These are phyloP conservation scores for Scaptomyza graminum DNA, from an alignment of 1,140 invertebrate genomes.

Conservation along the genomic window DNA sequence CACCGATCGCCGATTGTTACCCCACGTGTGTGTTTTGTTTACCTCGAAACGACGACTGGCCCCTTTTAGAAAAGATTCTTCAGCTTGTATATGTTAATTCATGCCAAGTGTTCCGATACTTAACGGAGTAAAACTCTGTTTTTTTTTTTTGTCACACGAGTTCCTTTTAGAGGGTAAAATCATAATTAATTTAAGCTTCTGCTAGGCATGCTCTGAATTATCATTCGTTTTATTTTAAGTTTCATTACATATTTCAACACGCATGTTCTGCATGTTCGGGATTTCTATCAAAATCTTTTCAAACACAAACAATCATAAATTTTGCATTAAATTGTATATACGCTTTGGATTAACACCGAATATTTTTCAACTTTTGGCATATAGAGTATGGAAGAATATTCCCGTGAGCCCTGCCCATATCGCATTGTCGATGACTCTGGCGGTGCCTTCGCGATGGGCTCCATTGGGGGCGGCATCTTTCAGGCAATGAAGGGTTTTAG, in stretches of 20 bases:
- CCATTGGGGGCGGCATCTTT: slow-evolving; percentile 97
- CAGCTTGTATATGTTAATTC: slow-evolving; percentile 39
- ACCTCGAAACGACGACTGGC: slow-evolving; percentile 9
- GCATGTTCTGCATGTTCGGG: slow-evolving; percentile 17
- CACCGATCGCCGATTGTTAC: slow-evolving; percentile 8
- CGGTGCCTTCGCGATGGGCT: slow-evolving; percentile 99
- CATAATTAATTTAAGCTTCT: not conserved
- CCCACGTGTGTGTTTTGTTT: slow-evolving; percentile 53
- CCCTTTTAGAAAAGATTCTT: slow-evolving; percentile 36
- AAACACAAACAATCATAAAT: slow-evolving; percentile 24
- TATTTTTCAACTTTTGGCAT: slow-evolving; percentile 4
- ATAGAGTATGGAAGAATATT: slow-evolving; percentile 94
- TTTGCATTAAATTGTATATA: slow-evolving; percentile 20
- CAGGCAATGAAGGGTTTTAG: slow-evolving; percentile 98
- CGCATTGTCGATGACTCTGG: slow-evolving; percentile 86
- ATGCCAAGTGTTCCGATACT: slow-evolving; percentile 54
- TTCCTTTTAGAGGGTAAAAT: not conserved
- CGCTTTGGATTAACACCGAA: not conserved
- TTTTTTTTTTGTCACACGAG: no score
- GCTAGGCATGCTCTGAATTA: slow-evolving; percentile 3
- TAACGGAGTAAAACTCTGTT: not conserved
- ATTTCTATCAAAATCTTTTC: slow-evolving; percentile 22
- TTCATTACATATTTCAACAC: slow-evolving; percentile 1
- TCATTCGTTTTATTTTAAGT: slow-evolving; percentile 4
- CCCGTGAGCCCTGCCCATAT: slow-evolving; percentile 87